These are phyloP conservation scores for Drosophila prolongata DNA, from an alignment of 2,888 invertebrate genomes.

Conservation along the genomic window DNA sequence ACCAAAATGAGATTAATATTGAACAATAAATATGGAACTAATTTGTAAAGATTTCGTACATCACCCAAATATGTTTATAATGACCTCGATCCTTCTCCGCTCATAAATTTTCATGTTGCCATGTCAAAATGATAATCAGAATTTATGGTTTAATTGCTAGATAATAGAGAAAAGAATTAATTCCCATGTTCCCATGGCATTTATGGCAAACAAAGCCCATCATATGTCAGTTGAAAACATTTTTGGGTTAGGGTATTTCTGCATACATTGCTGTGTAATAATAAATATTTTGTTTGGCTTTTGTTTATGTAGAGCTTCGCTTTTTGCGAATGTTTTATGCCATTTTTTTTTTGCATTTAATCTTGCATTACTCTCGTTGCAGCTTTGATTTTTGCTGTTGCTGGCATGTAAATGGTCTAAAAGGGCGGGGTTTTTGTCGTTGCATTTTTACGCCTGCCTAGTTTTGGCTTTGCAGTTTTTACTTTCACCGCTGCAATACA, in stretches of 20 bases:
- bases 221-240: constrained; percentile 5
- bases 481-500: constrained; percentile 65
- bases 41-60: neutral
- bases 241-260: constrained; percentile 29
- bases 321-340: constrained; percentile 11
- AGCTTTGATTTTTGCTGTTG: constrained; percentile 68
- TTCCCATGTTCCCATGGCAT: constrained; percentile 11
- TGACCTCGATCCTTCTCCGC: constrained; percentile 21
- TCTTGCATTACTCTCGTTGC: constrained; percentile 71
- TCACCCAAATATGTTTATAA: constrained; percentile 7
- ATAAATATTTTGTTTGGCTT: constrained; percentile 75
- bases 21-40: neutral
- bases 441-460: constrained; percentile 66
- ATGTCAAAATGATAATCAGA: constrained; percentile 6
- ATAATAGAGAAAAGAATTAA: constrained; percentile 21
- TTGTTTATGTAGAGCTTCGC: constrained; percentile 59
- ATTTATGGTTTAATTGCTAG: constrained; percentile 27
- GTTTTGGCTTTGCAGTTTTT: constrained; percentile 50
- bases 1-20: neutral
- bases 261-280: constrained; percentile 60
- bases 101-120: constrained; percentile 5
- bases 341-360: constrained; percentile 59
- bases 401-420: constrained; percentile 49
- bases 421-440: constrained; percentile 52
- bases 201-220: constrained; percentile 20